Base-by-base conservation (phyloP, 2,888 invertebrate genomes). In the Trilocha varians region DNA sequence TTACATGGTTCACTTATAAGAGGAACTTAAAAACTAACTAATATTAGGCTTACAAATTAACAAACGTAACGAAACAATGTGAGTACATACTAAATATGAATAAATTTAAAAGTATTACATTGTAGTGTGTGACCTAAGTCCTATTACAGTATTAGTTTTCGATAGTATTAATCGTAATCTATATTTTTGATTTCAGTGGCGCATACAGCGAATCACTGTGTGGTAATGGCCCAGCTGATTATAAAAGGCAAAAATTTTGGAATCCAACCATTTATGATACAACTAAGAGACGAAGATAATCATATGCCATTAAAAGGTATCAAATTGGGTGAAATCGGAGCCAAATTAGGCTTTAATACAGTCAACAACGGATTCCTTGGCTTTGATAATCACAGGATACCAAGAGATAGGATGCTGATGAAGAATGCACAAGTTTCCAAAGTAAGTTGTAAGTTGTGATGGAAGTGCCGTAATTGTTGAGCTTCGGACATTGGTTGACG, bases 281-380 rank as follows among this genome's bases (percentile, higher is more conserved):
- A 96, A 67, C 76, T 98, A 6, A 87, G 98, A 49, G 93, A 96
- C 57, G 91, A 93, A 66, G 91, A 96, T n/a, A 95, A 95, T 0
- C 97, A 98, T 61, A 82, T 90, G 70, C 96, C 97, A 0, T 62
- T 98, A 57, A 90, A 91, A 5, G 97, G 96, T 60, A 91, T 98
- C 41, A 93, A 93, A 65, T 88, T 98, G 43, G 98, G 98, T 0
- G 98, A 98, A 75, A 97, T 98, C 49, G 98, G 98, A 0, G 92
- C 93, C 1, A 98, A 98, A 66, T 85, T 98, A 25, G 97, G 96
- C 3, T 95, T 94, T 88, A 94, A 95, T 60, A 89, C 90, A 0
- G 92, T 92, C 3, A 98, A 98, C 67, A 98, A 98, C 70, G 98
- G 98, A 0, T 98, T 93, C 70, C 84, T 98, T 42, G 94, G 94